Evolutionary conservation across 2,113 vertebrate species (phyloP).

Genomic region (Pelecanus crispus): DNA sequence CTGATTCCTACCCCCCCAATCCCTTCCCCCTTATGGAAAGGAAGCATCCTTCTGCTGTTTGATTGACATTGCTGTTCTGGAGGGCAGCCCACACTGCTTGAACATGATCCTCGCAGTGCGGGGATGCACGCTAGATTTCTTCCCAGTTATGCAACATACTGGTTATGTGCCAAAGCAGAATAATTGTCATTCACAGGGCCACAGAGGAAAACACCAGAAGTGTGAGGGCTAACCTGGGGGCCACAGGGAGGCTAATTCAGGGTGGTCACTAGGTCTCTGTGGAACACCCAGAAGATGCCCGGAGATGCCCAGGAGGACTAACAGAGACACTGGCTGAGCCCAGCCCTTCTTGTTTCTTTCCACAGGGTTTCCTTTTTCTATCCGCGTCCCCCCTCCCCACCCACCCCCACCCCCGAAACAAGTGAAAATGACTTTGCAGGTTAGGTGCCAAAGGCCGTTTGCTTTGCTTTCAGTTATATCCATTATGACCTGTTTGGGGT

Average conservation of each 20-base stretch:
- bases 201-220: not conserved
- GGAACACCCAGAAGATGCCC: not conserved
- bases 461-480: not conserved
- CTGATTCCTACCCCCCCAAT: not conserved
- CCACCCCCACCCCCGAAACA: not conserved
- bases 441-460: not conserved
- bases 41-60: not conserved
- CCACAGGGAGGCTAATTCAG: not conserved
- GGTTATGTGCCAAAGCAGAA: not conserved
- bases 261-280: not conserved
- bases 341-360: not conserved
- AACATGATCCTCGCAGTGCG: not conserved
- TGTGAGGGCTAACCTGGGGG: not conserved
- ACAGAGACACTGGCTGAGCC: not conserved
- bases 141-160: slow-evolving; percentile 16
- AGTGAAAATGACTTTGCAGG: not conserved
- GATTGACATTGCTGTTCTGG: not conserved
- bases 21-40: not conserved
- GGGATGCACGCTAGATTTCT: slow-evolving; percentile 23
- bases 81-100: slow-evolving; percentile 24
- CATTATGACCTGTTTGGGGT: not conserved
- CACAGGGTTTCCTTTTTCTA: not conserved
- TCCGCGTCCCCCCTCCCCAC: no score
- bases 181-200: not conserved
- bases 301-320: not conserved